Conservation (phyloP, 2,113 vertebrate species). For the Hemicordylus capensis region DNA sequence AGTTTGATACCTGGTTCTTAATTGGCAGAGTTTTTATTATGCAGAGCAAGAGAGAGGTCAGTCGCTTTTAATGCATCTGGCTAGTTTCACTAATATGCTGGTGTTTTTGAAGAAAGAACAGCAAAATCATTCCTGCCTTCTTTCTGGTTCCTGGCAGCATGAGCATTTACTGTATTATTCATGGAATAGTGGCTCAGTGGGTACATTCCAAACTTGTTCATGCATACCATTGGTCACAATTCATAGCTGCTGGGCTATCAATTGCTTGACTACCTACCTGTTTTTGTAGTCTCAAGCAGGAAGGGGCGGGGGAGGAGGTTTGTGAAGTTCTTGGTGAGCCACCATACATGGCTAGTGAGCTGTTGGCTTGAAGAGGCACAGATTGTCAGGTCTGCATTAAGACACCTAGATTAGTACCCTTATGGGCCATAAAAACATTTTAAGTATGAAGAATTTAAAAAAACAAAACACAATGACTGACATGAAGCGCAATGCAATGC, state of each 20-base stretch:
- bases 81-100: neutral
- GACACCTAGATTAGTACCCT: neutral
- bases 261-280: neutral
- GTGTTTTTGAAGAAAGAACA: neutral
- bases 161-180: neutral
- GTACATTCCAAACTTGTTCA: neutral
- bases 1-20: conserved; percentile 34
- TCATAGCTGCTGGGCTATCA: neutral
- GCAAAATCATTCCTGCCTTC: neutral
- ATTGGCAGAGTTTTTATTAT: conserved; percentile 25
- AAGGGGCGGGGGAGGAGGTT: neutral
- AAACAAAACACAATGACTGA: neutral
- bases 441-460: no score
- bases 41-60: conserved; percentile 16
- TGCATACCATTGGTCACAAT: neutral
- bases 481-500: no score
- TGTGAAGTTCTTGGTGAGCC: neutral
- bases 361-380: neutral
- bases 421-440: neutral
- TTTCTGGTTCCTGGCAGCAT: neutral
- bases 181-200: neutral
- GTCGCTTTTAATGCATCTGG: neutral
- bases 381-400: neutral
- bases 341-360: neutral
- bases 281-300: neutral